A percentile compares a stretch with the other conserved stretches of the same genome.
phyloP scores from a whole-genome alignment of 2,888 invertebrate genomes.

The Agrochola litura region DNA sequence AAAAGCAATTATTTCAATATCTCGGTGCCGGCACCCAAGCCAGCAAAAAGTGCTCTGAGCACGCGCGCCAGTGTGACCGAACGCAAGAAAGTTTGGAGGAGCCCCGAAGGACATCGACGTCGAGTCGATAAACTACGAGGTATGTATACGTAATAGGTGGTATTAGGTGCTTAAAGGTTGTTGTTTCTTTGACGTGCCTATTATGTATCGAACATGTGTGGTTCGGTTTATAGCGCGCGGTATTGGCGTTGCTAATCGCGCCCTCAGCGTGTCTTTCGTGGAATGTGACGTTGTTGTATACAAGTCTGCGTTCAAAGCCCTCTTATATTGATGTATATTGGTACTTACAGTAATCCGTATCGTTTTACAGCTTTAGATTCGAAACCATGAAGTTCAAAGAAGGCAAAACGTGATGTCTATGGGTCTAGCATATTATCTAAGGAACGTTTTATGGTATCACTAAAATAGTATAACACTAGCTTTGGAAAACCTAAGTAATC shows the following conservation, averaged over 20 bases:
- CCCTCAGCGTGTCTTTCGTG: constrained; percentile 54
- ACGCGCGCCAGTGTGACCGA: constrained; percentile 85
- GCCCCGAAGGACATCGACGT: constrained; percentile 78
- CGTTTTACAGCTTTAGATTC: constrained; percentile 18
- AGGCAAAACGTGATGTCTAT: not conserved
- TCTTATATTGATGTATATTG: constrained; percentile 16
- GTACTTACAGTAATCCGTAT: not conserved
- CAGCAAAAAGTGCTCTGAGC: constrained; percentile 85
- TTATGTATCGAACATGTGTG: constrained; percentile 46
- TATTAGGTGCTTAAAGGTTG: constrained; percentile 46
- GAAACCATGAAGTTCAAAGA: not conserved
- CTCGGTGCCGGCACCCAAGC: constrained; percentile 83
- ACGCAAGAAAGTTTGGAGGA: constrained; percentile 84
- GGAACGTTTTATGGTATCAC: not conserved
- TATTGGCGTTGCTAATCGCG: constrained; percentile 54
- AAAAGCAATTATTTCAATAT: constrained; percentile 91
- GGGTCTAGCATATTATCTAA: not conserved
- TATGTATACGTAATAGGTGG: constrained; percentile 54
- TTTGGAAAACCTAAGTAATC: not conserved
- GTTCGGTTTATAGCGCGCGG: constrained; percentile 37
- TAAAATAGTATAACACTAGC: not conserved
- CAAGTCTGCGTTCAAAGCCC: constrained; percentile 51
- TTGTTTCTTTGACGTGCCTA: constrained; percentile 50
- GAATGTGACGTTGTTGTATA: constrained; percentile 49
- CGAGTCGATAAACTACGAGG: constrained; percentile 64